Evolutionary conservation across 2,888 invertebrate species (phyloP), one percentile per base, ranked within the genome.

Genomic region (Sipha maydis): DNA sequence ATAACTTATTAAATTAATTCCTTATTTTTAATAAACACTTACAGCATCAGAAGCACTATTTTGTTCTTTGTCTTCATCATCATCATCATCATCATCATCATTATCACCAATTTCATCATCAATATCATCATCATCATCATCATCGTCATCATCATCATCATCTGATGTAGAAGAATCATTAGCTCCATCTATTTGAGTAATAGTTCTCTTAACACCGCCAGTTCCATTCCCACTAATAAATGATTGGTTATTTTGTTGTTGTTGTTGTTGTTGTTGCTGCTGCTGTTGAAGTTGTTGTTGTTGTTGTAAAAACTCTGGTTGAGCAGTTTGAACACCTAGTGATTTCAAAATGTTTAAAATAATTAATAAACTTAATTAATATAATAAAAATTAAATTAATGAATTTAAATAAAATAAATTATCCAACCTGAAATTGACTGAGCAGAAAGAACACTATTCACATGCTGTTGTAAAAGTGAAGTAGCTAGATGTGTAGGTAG

Each of bases 391-490:
- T 67, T 48, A 1, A 67, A 41, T 31, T 78, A 34, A 56, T 56
- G 21, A 56, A 48, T 11, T 48, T 25, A 3, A 61, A 61, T 61
- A 61, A 61, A 71, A 61, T 61, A 48, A n/a, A 73, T 38, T 61
- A 67, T 17, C 38, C 25, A 79, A 90, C 90, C 90, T 75, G 90
- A 92, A 89, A 93, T 92, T 85, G 93, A 92, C 90, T 93, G 93
- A 89, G 93, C 94, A 90, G 93, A 95, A 89, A 96, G 92, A 25
- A 96, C 96, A 25, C 96, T 95, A 92, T 96, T 97, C 0, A 97
- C 97, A 92, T 97, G 97, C 91, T 97, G 96, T 91, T 97, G 97
- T n/a, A 97, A 92, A 90, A 97, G 93, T 2, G 96, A 95, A 0
- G 96, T 95, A 41, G 97, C 97, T 91, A 97, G 92, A 38, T 95